A percentile compares a stretch with the other conserved stretches of the same genome.
Evolutionary conservation across 2,797 vertebrate species (phyloP).

Genomic region (Anguilla obscura): DNA sequence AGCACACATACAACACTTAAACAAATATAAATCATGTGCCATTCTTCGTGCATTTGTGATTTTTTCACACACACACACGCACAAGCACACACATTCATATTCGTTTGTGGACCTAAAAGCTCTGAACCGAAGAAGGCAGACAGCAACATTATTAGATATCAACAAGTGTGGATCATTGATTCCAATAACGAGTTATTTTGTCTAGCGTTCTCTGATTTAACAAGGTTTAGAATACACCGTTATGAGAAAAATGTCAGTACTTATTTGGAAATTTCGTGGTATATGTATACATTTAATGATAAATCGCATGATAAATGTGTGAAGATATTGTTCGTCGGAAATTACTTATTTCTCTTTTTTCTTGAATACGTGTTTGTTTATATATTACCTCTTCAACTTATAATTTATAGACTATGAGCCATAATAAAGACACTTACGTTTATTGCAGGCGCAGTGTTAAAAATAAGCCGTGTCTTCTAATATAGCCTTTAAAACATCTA

Average conservation of each 20-base stretch:
- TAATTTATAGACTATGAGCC: not conserved
- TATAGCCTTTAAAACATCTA: not conserved
- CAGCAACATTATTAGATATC: not conserved
- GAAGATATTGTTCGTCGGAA: not conserved
- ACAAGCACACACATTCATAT: not conserved
- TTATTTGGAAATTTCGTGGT: not conserved
- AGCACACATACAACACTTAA: slow-evolving; percentile 68
- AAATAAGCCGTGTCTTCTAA: not conserved
- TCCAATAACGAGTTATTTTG: not conserved
- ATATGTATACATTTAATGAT: not conserved
- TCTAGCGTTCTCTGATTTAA: not conserved
- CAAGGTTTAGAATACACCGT: not conserved
- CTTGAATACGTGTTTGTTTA: not conserved
- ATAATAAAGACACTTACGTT: not conserved
- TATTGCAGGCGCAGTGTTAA: not conserved
- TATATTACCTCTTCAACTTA: not conserved
- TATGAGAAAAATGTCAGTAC: not conserved
- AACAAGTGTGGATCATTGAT: not conserved
- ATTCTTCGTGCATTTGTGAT: slow-evolving; percentile 58
- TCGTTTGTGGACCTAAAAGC: not conserved
- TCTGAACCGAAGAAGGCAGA: not conserved
- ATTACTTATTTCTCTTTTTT: not conserved
- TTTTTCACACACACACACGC: slow-evolving; percentile 48
- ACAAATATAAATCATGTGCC: slow-evolving; percentile 76
- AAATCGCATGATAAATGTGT: not conserved